Conservation (phyloP, 2,797 vertebrate genomes). For the Emydoidea blandingii region DNA sequence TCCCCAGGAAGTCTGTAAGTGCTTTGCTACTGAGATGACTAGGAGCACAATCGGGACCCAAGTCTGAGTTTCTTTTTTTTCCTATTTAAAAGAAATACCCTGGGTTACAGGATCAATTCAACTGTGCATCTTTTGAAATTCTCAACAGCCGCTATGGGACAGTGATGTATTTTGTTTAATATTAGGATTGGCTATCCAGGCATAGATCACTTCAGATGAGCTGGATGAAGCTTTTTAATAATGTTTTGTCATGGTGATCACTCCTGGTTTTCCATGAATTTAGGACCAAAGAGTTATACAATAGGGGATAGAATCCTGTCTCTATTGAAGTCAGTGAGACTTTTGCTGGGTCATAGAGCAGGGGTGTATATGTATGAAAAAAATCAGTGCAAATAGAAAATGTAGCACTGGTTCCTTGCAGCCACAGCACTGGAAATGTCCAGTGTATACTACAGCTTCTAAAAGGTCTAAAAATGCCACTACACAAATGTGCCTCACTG, state of each 20-base stretch:
- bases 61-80: neutral
- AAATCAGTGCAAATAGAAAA: neutral
- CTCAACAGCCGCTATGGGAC: neutral
- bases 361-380: neutral
- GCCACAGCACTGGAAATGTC: neutral
- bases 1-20: neutral
- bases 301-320: neutral
- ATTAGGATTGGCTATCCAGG: neutral
- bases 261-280: neutral
- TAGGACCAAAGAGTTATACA: neutral
- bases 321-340: neutral
- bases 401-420: neutral
- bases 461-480: neutral
- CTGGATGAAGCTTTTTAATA: too few relatives aligned
- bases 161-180: neutral
- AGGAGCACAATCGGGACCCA: neutral
- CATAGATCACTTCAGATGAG: neutral
- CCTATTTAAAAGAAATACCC: neutral
- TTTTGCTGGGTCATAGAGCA: neutral
- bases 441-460: rapidly evolving
- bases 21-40: neutral
- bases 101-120: neutral
- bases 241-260: neutral
- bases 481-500: neutral
- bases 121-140: neutral